Evolutionary conservation across 2,888 invertebrate species (phyloP), one percentile per base, ranked within the genome.

Genomic region (Ochropleura leucogaster): DNA sequence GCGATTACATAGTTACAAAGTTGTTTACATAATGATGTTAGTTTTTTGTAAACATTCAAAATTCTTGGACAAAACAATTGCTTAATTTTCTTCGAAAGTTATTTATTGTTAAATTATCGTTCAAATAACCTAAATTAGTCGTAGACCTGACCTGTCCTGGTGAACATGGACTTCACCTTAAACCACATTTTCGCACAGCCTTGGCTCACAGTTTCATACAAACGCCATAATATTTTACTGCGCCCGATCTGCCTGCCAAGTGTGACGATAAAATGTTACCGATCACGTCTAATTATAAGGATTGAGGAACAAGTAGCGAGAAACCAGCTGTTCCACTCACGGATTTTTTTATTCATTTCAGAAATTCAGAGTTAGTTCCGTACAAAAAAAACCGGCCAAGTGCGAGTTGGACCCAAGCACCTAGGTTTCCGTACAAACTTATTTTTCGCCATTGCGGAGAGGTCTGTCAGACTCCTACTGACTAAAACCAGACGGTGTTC

Each of bases 181-280:
- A 62, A 53, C 42, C 57, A 51, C 30, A 44, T 55, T 44, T 55
- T 67, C 59, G 42, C 44, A 42, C 66, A 71, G 70, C 85, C 85
- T 82, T 82, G 82, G 68, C 16, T 40, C 46, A 72, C 65, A 81
- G 66, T 82, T 84, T 63, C 49, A 46, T 46, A 51, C 59, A 53
- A 81, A 81, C 44, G 66, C 77, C 84, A 76, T 79, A 59, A 79
- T 53, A 77, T 82, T 77, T 79, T 68, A 79, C 40, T 82, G 53
- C 78, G 47, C 53, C 44, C 64, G 59, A 59, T 76, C 63, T 44
- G 68, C 59, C 57, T 77, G 79, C 82, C 79, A 82, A 82, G 40
- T 79, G 30, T 77, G 47, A 53, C 65, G 49, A 55, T 59, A 67
- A 57, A 30, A 79, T 42, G 59, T 68, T 62, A 53, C 60, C 67